Conservation (phyloP, 1,140 invertebrate genomes). For the Camponotus pennsylvanicus region DNA sequence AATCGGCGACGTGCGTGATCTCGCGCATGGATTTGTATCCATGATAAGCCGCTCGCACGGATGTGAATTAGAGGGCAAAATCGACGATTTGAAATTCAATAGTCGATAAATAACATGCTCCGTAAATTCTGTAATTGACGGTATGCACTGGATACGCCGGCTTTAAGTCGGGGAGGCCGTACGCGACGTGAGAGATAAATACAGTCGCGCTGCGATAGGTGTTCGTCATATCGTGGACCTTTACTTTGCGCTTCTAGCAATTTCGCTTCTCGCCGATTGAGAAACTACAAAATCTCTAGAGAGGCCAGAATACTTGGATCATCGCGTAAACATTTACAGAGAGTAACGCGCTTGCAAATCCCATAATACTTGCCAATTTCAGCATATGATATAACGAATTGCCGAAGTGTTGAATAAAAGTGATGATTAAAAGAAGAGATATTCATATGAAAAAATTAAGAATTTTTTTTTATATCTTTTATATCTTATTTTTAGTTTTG, state of each 20-base stretch:
- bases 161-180: slow-evolving; percentile 57
- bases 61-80: slow-evolving; percentile 81
- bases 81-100: slow-evolving; percentile 81
- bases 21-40: slow-evolving; percentile 77
- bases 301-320: not conserved
- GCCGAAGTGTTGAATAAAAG: not conserved
- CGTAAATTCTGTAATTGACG: slow-evolving; percentile 79
- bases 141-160: slow-evolving; percentile 67
- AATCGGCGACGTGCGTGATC: slow-evolving; percentile 77
- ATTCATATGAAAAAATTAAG: not conserved
- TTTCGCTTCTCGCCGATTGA: slow-evolving; percentile 1
- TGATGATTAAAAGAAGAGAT: no score
- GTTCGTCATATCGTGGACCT: slow-evolving; percentile 57
- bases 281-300: not conserved
- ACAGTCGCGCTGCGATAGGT: slow-evolving; percentile 34
- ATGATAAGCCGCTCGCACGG: slow-evolving; percentile 75
- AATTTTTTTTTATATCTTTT: not conserved
- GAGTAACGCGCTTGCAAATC: not conserved
- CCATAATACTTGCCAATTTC: not conserved
- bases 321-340: not conserved
- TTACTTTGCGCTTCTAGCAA: slow-evolving; percentile 63
- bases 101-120: slow-evolving; percentile 80
- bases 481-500: not conserved
- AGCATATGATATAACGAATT: not conserved
- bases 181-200: slow-evolving; percentile 65